Base-by-base conservation (phyloP, 2,797 vertebrate genomes). In the Apodemus agrarius region DNA sequence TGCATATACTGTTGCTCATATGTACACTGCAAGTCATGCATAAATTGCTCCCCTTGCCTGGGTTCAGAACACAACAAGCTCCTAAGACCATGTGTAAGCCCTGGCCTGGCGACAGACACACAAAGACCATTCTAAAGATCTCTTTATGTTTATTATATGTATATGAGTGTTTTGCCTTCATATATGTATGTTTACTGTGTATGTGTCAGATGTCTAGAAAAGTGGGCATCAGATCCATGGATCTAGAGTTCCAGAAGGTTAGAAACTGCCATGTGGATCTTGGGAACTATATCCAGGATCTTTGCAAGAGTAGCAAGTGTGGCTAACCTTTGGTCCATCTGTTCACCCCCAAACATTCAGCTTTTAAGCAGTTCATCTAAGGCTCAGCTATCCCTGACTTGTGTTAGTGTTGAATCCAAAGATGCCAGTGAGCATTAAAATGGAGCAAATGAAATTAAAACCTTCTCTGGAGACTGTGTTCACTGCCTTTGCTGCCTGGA, bases 21-120 rank as follows among this genome's bases (percentile, higher is more conserved):
- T 11, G 11, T 49, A 49, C 49, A 49, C 49, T 49, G 49, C 49
- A 49, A 49, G 26, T 1, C 29, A 6, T 1, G 1, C 9, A 16
- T 29, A 16, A 12, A 29, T 14, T 54, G 88, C 49, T 65, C 37
- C 40, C 92, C 31, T 6, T 0, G 1, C 72, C 0, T 0, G 43
- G 0, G 0, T 0, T 0, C 0, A 0, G 0, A 29, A 79, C 16
- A 7, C 49, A 74, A 1, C 29, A 11, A 0, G 0, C 76, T 85
- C 88, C 87, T 78, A 78, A 76, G 57, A 4, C 1, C 69, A 24
- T 0, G 2, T 52, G 3, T 11, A 19, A 61, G 43, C 94, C 31
- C 84, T 81, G 10, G 0, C n/a, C 89, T 82, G 72, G 0, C 85
- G 1, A 3, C 26, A 2, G 75, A 59, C 80, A 52, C 0, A 0